phyloP scores from a whole-genome alignment of 1,140 invertebrate species.

The Phymorhynchus buccinoides region DNA sequence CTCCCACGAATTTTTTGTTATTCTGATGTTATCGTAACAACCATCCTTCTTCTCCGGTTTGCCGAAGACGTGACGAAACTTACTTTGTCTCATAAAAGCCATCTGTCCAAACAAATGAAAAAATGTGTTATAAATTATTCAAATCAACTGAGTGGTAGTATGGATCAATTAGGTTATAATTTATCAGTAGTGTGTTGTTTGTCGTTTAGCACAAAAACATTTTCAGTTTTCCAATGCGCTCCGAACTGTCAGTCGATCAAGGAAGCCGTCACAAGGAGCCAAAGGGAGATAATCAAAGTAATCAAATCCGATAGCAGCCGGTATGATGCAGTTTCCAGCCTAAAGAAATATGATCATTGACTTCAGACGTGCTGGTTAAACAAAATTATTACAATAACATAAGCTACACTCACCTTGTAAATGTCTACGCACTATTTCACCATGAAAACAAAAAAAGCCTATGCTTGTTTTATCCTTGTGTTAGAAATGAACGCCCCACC shows the following conservation, averaged over 20 bases:
- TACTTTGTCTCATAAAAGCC: conserved; percentile 78
- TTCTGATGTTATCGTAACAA: conserved; percentile 98
- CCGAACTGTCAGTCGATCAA: conserved; percentile 28
- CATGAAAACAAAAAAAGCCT: conserved; percentile 32
- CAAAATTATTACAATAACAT: background rate
- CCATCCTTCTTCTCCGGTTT: conserved; percentile 96
- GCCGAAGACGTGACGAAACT: conserved; percentile 99
- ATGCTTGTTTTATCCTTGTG: conserved; percentile 20
- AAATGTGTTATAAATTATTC: background rate
- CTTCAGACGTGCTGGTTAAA: background rate
- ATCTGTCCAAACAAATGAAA: conserved; percentile 33
- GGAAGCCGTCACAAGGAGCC: conserved; percentile 5
- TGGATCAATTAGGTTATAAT: background rate
- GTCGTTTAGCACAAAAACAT: background rate
- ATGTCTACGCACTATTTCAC: background rate
- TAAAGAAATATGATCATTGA: background rate
- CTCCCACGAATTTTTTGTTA: conserved; percentile 98
- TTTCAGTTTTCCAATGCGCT: no score
- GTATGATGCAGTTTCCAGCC: background rate
- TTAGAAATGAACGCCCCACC: conserved; percentile 35
- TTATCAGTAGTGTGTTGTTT: background rate
- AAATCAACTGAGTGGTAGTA: background rate
- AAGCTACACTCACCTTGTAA: conserved; percentile 30
- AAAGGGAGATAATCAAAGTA: background rate
- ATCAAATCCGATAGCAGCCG: conserved; percentile 24